Evolutionary conservation across 2,888 invertebrate species (phyloP).

Genomic region (Dryobota labecula): DNA sequence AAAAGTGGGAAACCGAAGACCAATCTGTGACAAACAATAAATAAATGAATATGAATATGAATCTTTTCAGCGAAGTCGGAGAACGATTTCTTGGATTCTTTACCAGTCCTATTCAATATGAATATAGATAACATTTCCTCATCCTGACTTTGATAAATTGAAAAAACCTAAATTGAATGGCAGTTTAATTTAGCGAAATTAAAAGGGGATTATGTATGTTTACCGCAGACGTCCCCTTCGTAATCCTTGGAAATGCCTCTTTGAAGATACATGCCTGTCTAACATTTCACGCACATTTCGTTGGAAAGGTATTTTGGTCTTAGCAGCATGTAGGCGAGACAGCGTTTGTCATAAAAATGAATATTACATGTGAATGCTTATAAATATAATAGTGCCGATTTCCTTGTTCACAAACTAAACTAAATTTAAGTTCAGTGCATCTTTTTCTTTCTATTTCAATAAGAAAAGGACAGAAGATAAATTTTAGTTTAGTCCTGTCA

Average conservation of each 20-base stretch:
- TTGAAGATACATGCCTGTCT: conserved; percentile 41
- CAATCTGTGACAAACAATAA: too few relatives aligned
- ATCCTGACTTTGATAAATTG: conserved; percentile 2
- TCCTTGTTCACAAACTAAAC: too few relatives aligned
- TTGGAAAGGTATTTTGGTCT: conserved; percentile 32
- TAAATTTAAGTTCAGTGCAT: too few relatives aligned
- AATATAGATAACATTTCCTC: not conserved
- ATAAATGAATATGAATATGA: too few relatives aligned
- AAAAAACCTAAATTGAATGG: not conserved
- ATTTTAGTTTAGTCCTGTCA: too few relatives aligned
- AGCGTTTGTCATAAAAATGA: conserved; percentile 23
- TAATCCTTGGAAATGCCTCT: conserved; percentile 49
- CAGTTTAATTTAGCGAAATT: conserved; percentile 41
- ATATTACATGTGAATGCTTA: not conserved
- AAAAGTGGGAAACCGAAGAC: too few relatives aligned
- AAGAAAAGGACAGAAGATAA: too few relatives aligned
- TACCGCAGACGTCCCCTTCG: conserved; percentile 15
- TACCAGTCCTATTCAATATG: too few relatives aligned
- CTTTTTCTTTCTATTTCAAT: too few relatives aligned
- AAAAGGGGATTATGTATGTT: conserved; percentile 40
- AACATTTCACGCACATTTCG: conserved; percentile 35
- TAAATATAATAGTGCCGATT: too few relatives aligned
- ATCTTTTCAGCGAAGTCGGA: too few relatives aligned
- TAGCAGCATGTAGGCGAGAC: conserved; percentile 12
- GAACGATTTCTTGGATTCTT: too few relatives aligned